These are phyloP conservation scores for Aplysia californica DNA, from an alignment of 1,140 invertebrate genomes.

Conservation along the genomic window DNA sequence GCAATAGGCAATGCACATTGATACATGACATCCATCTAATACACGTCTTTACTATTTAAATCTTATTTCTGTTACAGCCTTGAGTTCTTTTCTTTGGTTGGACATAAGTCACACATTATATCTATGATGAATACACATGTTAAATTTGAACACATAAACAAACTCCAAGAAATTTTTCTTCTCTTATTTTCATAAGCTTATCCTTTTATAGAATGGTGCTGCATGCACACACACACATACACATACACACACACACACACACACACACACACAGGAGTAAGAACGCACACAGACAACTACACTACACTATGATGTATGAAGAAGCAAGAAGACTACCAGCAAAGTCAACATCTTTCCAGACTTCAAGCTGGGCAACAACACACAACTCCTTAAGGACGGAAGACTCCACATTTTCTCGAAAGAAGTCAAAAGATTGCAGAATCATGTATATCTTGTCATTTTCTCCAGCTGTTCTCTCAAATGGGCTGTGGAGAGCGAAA, in stretches of 20 bases:
- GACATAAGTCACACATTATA: no score
- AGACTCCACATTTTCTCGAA: slow-evolving; percentile 48
- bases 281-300: background rate
- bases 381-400: slow-evolving; percentile 59
- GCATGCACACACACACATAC: background rate
- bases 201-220: background rate
- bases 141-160: no score
- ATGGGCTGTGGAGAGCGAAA: slow-evolving; percentile 51
- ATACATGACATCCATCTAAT: no score
- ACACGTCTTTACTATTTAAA: no score
- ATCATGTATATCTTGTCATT: slow-evolving; percentile 62
- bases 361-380: slow-evolving; percentile 59
- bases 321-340: slow-evolving; percentile 54
- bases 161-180: no score
- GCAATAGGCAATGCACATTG: no score
- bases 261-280: no score
- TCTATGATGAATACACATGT: no score
- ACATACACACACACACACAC: background rate
- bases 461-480: slow-evolving; percentile 62
- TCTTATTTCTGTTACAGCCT: no score
- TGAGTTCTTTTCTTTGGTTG: no score
- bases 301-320: no score
- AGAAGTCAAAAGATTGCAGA: slow-evolving; percentile 54
- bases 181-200: background rate
- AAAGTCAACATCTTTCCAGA: slow-evolving; percentile 58